These are phyloP conservation scores for Apteryx owenii DNA, from an alignment of 2,113 vertebrate genomes.

Conservation along the genomic window DNA sequence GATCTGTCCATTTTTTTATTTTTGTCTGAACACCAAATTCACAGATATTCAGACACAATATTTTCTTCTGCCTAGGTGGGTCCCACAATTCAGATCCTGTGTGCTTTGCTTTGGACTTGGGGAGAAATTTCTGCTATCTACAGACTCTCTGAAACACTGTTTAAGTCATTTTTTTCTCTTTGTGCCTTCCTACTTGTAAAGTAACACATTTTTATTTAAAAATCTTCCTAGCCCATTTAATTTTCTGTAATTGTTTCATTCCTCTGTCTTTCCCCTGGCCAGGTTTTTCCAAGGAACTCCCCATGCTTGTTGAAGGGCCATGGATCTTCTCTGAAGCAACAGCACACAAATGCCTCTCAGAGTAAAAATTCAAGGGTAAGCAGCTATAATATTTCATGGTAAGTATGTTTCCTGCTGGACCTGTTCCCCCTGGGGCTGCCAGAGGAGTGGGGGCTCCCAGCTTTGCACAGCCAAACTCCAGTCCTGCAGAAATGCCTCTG, in stretches of 20 bases:
- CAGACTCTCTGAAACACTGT: not conserved
- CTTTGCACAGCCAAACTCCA: not conserved
- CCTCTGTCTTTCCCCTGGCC: not conserved
- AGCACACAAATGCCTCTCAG: not conserved
- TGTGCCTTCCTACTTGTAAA: not conserved
- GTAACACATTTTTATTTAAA: not conserved
- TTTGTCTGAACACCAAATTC: not conserved
- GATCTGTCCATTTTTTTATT: not conserved
- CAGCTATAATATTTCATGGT: rapidly evolving
- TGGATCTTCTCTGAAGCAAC: not conserved
- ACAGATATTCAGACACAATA: not conserved
- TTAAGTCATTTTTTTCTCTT: not conserved
- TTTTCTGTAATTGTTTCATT: not conserved
- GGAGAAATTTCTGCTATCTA: not conserved
- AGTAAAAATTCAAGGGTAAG: not conserved
- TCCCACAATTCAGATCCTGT: not conserved
- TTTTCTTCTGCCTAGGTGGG: not conserved
- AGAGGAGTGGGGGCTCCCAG: not conserved
- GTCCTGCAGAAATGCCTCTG: not conserved
- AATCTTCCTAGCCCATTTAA: not conserved
- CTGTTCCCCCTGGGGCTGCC: not conserved
- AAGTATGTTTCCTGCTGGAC: not conserved
- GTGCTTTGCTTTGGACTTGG: not conserved
- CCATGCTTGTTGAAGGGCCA: not conserved
- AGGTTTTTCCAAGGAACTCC: not conserved